These are phyloP conservation scores for Cyrtonyx montezumae DNA, from an alignment of 2,113 vertebrate genomes.

Conservation along the genomic window DNA sequence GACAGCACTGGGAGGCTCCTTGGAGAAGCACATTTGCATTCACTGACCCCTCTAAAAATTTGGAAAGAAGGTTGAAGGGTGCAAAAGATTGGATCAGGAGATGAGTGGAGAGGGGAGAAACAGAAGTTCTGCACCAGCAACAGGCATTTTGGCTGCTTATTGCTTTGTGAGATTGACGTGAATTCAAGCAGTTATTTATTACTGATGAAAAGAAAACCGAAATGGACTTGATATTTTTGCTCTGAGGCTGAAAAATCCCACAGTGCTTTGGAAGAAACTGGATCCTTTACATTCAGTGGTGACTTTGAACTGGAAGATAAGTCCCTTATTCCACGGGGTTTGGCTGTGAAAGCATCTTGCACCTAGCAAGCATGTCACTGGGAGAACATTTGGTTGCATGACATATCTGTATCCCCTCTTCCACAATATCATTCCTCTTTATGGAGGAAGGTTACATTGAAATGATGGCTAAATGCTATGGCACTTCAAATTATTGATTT, in stretches of 20 bases:
- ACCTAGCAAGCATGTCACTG: neutral
- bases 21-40: neutral
- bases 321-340: neutral
- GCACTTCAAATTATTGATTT: neutral
- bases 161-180: accelerated
- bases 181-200: neutral
- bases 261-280: neutral
- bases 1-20: accelerated
- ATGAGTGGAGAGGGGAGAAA: neutral
- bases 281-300: neutral
- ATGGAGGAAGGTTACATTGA: neutral
- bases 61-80: neutral
- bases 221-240: neutral
- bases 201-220: neutral
- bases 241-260: neutral
- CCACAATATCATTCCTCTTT: neutral
- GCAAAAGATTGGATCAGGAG: accelerated
- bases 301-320: neutral
- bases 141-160: neutral
- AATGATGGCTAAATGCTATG: neutral
- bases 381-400: neutral
- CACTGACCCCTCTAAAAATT: neutral
- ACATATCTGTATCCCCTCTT: neutral
- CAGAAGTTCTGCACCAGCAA: neutral
- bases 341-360: neutral